phyloP scores from a whole-genome alignment of 2,888 invertebrate genomes.

The Ditula angustiorana region DNA sequence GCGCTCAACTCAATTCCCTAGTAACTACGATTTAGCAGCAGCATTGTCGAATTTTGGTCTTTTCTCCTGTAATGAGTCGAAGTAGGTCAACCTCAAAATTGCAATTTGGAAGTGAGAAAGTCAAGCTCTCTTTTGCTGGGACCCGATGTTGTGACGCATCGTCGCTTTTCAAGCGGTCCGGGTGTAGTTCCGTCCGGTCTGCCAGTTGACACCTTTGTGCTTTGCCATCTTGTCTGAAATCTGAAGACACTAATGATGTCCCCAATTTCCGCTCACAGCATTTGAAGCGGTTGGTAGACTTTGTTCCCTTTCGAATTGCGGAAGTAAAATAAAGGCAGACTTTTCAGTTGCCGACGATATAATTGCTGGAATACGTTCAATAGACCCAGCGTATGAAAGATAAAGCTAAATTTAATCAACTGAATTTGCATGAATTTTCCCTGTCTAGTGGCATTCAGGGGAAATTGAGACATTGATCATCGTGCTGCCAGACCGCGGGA shows the following conservation, averaged over 20 bases:
- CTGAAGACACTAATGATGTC: slow-evolving; percentile 68
- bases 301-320: slow-evolving; percentile 41
- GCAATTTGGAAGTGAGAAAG: slow-evolving; percentile 5
- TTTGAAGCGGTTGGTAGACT: slow-evolving; percentile 45
- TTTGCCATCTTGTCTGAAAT: slow-evolving; percentile 63
- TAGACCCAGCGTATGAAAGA: background rate
- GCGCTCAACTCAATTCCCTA: background rate
- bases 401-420: slow-evolving; percentile 13
- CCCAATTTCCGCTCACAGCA: slow-evolving; percentile 49
- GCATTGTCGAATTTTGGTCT: background rate
- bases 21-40: background rate
- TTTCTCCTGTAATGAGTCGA: slow-evolving; percentile 10
- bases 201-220: slow-evolving; percentile 62
- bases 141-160: slow-evolving; percentile 47
- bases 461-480: slow-evolving; percentile 34
- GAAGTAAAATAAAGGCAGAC: slow-evolving; percentile 22
- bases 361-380: background rate
- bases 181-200: slow-evolving; percentile 41
- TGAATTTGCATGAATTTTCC: slow-evolving; percentile 24
- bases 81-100: slow-evolving; percentile 6
- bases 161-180: slow-evolving; percentile 50
- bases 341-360: background rate
- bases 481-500: background rate
- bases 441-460: slow-evolving; percentile 3
- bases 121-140: slow-evolving; percentile 21